Base-by-base conservation (phyloP, 2,113 vertebrate genomes). In the Psilopsiagon aymara region DNA sequence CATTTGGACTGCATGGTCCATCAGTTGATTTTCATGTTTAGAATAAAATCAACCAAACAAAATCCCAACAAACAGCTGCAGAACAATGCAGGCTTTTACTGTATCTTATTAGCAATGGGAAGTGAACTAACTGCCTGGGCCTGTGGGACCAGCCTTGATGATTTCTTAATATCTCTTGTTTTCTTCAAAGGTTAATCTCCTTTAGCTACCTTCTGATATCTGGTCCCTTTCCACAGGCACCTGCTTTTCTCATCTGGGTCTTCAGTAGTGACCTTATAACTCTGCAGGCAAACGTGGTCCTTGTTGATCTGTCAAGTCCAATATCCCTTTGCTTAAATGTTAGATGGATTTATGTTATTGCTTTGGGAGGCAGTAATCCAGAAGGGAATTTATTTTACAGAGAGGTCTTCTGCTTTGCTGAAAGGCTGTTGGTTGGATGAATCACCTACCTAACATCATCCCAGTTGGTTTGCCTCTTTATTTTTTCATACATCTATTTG, bases 301-400 rank as follows among this genome's bases (percentile, higher is more conserved):
- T 64, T 95, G 86, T 95, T 88, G 95, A 94, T 96, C 94, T 97
- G 95, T 95, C 95, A 96, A 95, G 94, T 78, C 91, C 90, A 97
- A 92, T 97, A 97, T 96, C 81, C 88, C 91, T 97, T 96, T 93
- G 67, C 97, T 97, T 97, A 98, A 97, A 98, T 97, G 97, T 98
- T 98, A 97, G 94, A 86, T 94, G 96, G 96, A 98, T 98, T 97
- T 97, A 31, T 59, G 63, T 97, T 98, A 96, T 97, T 98, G 95
- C 97, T 97, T 77, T 94, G 91, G 95, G 95, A 97, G 81, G 92
- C 81, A 97, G 73, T 96, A 97, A 97, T 93, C 94, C 93, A 76
- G 87, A 91, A 81, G 95, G 92, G 96, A 97, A 98, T 96, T 97
- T 60, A 15, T 95, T 92, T 95, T 82, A 43, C 80, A 20, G 82